These are phyloP conservation scores for Callimorpha dominula DNA, from an alignment of 2,888 invertebrate species.

Conservation along the genomic window DNA sequence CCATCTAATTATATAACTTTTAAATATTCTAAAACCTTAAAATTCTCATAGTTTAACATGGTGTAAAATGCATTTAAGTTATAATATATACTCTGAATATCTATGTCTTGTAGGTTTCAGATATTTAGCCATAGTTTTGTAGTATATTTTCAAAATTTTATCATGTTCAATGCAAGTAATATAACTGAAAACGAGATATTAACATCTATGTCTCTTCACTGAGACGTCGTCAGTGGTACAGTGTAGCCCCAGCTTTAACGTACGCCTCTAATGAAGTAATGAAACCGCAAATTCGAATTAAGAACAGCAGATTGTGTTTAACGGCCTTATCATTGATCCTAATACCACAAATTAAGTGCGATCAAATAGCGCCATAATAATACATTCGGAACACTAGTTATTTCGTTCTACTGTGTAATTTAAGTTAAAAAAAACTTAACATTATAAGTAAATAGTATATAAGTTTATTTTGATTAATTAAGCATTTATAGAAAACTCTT, in stretches of 20 bases:
- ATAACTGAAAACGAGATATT: neutral
- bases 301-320: slow-evolving; percentile 13
- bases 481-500: no score
- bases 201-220: neutral
- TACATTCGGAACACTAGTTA: neutral
- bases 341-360: slow-evolving; percentile 8
- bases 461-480: no score
- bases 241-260: slow-evolving; percentile 1
- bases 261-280: slow-evolving; percentile 32
- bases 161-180: no score
- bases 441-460: no score
- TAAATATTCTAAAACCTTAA: no score
- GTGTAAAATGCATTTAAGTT: no score
- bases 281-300: slow-evolving; percentile 25
- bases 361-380: neutral
- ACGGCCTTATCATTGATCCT: slow-evolving; percentile 14
- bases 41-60: no score
- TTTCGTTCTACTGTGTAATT: neutral
- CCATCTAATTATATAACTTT: no score
- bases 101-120: no score
- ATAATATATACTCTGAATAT: no score
- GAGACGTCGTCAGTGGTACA: neutral
- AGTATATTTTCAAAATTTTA: no score
- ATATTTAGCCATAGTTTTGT: no score
- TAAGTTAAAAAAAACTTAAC: neutral